Evolutionary conservation across 1,140 invertebrate species (phyloP).

Genomic region (Pectinophora gossypiella): DNA sequence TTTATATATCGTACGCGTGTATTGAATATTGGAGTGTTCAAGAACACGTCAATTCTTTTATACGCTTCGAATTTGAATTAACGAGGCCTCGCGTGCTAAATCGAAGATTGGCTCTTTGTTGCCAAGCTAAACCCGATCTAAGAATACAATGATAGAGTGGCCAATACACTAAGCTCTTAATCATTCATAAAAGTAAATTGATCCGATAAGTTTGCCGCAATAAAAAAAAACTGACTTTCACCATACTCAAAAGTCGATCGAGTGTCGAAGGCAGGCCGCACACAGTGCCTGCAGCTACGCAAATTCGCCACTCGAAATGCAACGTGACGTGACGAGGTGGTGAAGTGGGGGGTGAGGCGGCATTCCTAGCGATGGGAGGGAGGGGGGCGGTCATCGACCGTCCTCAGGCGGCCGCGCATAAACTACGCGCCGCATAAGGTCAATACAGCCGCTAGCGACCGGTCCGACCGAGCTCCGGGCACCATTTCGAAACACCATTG

Average conservation of each 20-base stretch:
- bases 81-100: not conserved
- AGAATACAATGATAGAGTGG: not conserved
- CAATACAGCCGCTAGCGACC: conserved; percentile 43
- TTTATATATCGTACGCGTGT: conserved; percentile 32
- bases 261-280: conserved; percentile 7
- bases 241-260: conserved; percentile 17
- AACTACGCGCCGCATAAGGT: conserved; percentile 65
- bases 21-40: conserved; percentile 14
- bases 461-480: conserved; percentile 25
- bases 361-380: conserved; percentile 46
- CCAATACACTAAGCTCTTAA: not conserved
- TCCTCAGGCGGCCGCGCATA: conserved; percentile 57
- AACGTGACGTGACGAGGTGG: conserved; percentile 48
- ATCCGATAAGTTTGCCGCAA: not conserved
- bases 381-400: conserved; percentile 62
- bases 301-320: conserved; percentile 61
- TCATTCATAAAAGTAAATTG: not conserved
- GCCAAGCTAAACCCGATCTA: not conserved
- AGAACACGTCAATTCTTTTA: conserved; percentile 7
- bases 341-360: conserved; percentile 28
- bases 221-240: conserved; percentile 16
- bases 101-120: not conserved
- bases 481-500: conserved; percentile 46
- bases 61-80: not conserved
- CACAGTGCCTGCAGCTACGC: conserved; percentile 25